Conservation (phyloP, 2,113 vertebrate species). For the Anolis sagrei region DNA sequence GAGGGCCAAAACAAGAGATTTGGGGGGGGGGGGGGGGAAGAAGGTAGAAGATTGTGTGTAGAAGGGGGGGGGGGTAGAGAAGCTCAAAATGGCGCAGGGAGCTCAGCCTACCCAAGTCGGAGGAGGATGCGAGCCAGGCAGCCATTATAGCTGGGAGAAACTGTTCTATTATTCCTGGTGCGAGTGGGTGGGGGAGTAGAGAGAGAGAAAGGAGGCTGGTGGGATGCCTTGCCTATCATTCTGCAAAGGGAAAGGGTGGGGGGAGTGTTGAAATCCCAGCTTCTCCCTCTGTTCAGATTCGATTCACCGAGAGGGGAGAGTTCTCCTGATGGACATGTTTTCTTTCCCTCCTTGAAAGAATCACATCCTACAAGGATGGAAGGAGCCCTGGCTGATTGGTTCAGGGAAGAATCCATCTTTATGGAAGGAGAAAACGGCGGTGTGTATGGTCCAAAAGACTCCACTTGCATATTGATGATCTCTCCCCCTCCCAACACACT, state of each 20-base stretch:
- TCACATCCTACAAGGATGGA: neutral
- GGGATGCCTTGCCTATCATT: neutral
- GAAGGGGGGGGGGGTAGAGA: neutral
- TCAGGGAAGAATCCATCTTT: too few species aligned
- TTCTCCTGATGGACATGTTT: neutral
- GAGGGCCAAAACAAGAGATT: neutral
- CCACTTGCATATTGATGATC: neutral
- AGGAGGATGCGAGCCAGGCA: neutral
- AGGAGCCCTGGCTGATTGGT: too few species aligned
- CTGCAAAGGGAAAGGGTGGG: neutral
- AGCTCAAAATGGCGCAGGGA: conserved; percentile 87
- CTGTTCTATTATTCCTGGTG: neutral
- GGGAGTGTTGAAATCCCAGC: neutral
- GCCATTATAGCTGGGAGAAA: conserved; percentile 45
- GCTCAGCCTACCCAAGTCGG: conserved; percentile 33
- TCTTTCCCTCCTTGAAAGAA: neutral
- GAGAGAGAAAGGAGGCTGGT: neutral
- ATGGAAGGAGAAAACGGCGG: neutral
- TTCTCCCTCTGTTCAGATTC: neutral
- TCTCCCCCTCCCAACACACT: neutral
- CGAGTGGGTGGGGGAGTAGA: neutral
- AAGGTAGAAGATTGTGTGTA: neutral
- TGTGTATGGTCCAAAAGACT: neutral
- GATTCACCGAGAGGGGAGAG: neutral
- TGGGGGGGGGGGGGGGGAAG: neutral